Conservation (phyloP, 2,888 invertebrate genomes). For the Tetragnatha montana region DNA sequence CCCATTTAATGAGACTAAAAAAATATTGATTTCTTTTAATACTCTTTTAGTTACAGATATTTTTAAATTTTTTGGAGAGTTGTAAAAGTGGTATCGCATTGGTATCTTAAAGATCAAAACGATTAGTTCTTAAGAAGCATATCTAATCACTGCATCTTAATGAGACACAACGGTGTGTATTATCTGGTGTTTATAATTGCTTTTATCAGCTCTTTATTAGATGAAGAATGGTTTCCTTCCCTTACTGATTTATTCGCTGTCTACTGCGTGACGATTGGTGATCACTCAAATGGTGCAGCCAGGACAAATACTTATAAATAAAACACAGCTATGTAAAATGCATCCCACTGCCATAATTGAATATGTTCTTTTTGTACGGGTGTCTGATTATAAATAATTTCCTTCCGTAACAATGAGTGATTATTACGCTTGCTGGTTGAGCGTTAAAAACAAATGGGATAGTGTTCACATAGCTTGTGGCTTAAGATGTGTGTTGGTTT, state of each 20-base stretch:
- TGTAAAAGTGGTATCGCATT: no score
- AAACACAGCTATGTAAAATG: neutral
- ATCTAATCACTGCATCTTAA: constrained; percentile 27
- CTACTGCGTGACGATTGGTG: neutral
- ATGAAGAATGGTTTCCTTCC: constrained; percentile 22
- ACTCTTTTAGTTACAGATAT: no score
- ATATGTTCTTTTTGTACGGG: neutral
- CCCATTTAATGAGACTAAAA: no score
- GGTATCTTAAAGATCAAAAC: no score
- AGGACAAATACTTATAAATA: neutral
- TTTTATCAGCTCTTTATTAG: constrained; percentile 27
- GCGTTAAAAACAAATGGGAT: neutral
- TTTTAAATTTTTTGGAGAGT: no score
- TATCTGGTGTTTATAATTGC: constrained; percentile 25
- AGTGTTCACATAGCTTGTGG: neutral
- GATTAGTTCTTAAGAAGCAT: constrained; percentile 34
- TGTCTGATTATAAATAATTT: constrained; percentile 1
- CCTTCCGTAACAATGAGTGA: neutral
- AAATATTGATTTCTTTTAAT: no score
- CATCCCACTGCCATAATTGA: neutral
- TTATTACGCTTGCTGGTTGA: neutral
- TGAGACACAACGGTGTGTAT: neutral
- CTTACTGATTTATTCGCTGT: constrained; percentile 23
- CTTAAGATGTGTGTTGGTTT: neutral
- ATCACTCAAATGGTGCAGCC: neutral